Base-by-base conservation (phyloP, 2,113 vertebrate species). In the Pachycephala philippinensis region DNA sequence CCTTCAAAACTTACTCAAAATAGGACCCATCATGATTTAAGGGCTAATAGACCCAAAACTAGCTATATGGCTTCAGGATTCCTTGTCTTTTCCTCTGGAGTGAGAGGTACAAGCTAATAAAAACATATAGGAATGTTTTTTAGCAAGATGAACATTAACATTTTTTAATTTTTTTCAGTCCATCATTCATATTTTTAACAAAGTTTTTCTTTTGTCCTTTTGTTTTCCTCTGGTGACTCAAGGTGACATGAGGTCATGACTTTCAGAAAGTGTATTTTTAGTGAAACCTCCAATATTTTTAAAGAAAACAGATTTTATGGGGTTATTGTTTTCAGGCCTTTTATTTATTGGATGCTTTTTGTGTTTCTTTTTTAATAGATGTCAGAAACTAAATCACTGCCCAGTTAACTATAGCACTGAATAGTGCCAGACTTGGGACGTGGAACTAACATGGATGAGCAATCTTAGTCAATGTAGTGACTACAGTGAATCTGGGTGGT, bases 251-350 rank as follows among this genome's bases (percentile, higher is more conserved):
- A 53, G 6, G 2, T 74, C 10, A 30, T 22, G 39, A 57, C 11
- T 42, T 92, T n/a, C 23, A 69, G 23, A 80, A 83, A 72, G 9
- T 21, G n/a, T n/a, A n/a, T n/a, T n/a, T n/a, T n/a, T n/a, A n/a
- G 7, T 1, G 1, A 79, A 91, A 1, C 0, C 1, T 39, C 9
- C 35, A 31, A 6, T 22, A 30, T 30, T 72, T 66, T 49, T 22
- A 42, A 71, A 86, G 5, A 53, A 56, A 57, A 24, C 1, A 35
- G 4, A 18, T 24, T 60, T 88, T 28, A 44, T 52, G 3, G 3
- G 2, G 0, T 26, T 65, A 6, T 7, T 23, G 2, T 17, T 79
- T 35, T 31, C 24, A 3, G 6, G 8, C 0, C 3, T 53, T 68
- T 61, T 24, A 4, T 53, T 54, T 60, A 4, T 24, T 54, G 8